Base-by-base conservation (phyloP, 2,797 vertebrate species). In the Enteromius paludinosus region DNA sequence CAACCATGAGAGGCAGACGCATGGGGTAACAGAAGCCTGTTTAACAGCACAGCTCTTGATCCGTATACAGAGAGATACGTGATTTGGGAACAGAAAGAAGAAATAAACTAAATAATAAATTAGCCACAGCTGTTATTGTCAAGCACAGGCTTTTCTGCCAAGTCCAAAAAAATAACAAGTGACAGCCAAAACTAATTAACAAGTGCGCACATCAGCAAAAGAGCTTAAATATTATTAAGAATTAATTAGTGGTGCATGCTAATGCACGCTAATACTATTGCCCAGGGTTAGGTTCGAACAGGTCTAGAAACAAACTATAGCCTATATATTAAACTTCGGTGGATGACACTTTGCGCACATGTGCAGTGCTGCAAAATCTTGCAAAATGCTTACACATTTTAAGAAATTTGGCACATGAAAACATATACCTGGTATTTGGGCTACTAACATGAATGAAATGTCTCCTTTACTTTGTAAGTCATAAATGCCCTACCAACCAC, bases 21-120 rank as follows among this genome's bases (percentile, higher is more conserved):
- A 83, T 74, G 82, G 81, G 76, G 83, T 85, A 84, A 84, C 81
- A 83, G 83, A 74, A 68, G 80, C 61, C 59, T 81, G 79, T 76
- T 85, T 64, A 82, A 74, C 75, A 47, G 83, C 33, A 49, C 47
- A 54, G 64, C 47, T 68, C 64, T 23, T 68, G 30, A 79, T 65
- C 66, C 41, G 11, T 68, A 35, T 20, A 70, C 56, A 54, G 23
- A 43, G 28, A 78, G n/a, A 79, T 70, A 33, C 18, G 64, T 80
- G 52, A 47, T 80, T 71, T 47, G 54, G 33, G 12, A 71, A 47
- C 43, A 64, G 41, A 66, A 79, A 73, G 5, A 71, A 73, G 9
- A 71, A 73, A 77, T 61, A 54, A 56, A 73, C 35, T 12, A 49
- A 72, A 68, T 72, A 28, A 30, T 74, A 75, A 75, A 69, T 71